A percentile compares a stretch with the other conserved stretches of the same genome.
Conservation (phyloP, 2,888 invertebrate genomes). For the Pachydiplax longipennis region DNA sequence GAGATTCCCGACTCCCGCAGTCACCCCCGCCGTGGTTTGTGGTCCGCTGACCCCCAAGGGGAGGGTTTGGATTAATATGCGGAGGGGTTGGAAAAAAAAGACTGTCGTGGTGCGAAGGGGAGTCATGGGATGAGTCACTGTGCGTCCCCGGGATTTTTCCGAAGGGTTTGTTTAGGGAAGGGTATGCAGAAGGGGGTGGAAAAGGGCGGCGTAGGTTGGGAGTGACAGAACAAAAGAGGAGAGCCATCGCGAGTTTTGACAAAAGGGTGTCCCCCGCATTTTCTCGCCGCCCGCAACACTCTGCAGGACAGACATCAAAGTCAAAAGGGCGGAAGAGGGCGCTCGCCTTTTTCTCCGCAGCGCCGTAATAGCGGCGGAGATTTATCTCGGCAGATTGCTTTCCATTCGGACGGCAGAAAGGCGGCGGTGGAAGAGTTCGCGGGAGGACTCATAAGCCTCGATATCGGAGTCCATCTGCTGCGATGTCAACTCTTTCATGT, state of each 20-base stretch:
- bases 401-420: background rate
- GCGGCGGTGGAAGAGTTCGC: background rate
- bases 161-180: background rate
- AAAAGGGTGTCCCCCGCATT: background rate
- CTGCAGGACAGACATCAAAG: constrained; percentile 6
- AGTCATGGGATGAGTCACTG: background rate
- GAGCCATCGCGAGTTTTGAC: constrained; percentile 1
- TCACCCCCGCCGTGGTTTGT: background rate
- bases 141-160: background rate
- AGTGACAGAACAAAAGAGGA: background rate
- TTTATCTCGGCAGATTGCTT: background rate
- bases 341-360: background rate
- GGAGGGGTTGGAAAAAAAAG: background rate
- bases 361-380: background rate
- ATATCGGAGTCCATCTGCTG: background rate
- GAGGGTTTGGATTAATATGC: background rate
- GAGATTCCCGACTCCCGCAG: background rate
- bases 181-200: background rate
- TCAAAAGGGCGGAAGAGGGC: constrained; percentile 14
- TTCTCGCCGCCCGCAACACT: too few species aligned
- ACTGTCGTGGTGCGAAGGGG: background rate
- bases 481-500: background rate
- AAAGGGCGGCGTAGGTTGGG: background rate
- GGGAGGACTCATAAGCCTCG: background rate
- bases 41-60: background rate